Conservation (phyloP, 2,797 vertebrate species). For the Podarcis siculus region DNA sequence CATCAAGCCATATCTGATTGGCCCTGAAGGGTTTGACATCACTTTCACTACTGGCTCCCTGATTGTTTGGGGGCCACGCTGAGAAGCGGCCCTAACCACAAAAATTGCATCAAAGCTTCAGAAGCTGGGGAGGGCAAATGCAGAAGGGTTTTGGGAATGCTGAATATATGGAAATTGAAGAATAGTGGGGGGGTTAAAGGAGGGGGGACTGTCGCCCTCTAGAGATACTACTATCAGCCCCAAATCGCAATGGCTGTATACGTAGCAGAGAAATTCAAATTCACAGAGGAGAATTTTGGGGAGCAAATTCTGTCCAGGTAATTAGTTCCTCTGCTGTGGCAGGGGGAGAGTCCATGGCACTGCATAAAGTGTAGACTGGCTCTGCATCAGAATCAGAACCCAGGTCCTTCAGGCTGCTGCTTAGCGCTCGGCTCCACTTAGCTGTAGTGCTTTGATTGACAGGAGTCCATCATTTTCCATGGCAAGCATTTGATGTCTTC, state of each 20-base stretch:
- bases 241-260: neutral
- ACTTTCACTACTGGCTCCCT: neutral
- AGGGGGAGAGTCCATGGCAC: neutral
- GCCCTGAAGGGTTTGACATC: neutral
- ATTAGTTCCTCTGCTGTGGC: neutral
- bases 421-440: neutral
- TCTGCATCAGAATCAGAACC: neutral
- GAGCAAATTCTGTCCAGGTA: neutral
- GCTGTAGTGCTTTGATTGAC: neutral
- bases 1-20: neutral
- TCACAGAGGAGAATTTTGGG: neutral
- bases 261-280: neutral
- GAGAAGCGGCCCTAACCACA: neutral
- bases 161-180: neutral
- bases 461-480: conserved; percentile 3
- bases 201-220: too few species aligned
- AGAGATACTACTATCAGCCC: neutral
- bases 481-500: neutral
- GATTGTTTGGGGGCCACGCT: neutral
- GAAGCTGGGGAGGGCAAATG: neutral
- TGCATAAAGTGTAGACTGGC: neutral
- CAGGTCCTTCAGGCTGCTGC: neutral
- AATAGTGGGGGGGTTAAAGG: too few species aligned
- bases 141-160: neutral
- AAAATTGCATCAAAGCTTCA: neutral